Evolutionary conservation across 2,113 vertebrate genomes (phyloP), one percentile per base, ranked within the genome.

Genomic region (Aplodontia rufa): DNA sequence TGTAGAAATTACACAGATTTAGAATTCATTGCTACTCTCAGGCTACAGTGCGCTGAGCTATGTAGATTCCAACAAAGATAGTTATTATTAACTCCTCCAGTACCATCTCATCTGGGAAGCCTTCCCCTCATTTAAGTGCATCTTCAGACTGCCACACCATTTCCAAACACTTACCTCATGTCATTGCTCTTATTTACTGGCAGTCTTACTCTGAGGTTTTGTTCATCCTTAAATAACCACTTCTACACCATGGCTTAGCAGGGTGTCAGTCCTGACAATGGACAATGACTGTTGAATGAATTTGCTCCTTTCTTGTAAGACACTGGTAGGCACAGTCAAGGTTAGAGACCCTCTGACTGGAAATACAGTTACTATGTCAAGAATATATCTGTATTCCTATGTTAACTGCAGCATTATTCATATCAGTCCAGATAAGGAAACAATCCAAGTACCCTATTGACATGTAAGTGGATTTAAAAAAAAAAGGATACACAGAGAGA

Each of bases 251-350:
- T 19, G 7, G 17, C 24, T 80, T 40, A 40, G 14, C 28, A 66
- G 30, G 8, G 11, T n/a, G 0, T 5, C 9, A 9, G 28, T 47
- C 49, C 37, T 74, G 10, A 8, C 0, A 6, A 14, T 72, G 7
- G 6, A 22, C 19, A 13, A 20, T 37, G 47, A 10, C 11, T 37
- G 45, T 10, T 19, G 45, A 91, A 58, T 53, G 32, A 86, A 42
- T 8, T 30, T 76, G 9, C 9, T 51, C 16, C 32, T 88, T 60
- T 55, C 12, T 1, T 20, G 8, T n/a, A 14, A 87, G 69, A 30
- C 2, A 26, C 60, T 30, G n/a, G 32, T 6, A 28, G 20, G 4
- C 53, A 72, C 28, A 68, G 40, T 26, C 51, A 69, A 74, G 12
- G 12, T 28, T 90, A 53, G 28, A 49, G 78, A 60, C 22, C 4